A percentile compares a stretch with the other conserved stretches of the same genome.
These are phyloP conservation scores for Drosophila watanabei DNA, from an alignment of 1,140 invertebrate species.

Conservation along the genomic window DNA sequence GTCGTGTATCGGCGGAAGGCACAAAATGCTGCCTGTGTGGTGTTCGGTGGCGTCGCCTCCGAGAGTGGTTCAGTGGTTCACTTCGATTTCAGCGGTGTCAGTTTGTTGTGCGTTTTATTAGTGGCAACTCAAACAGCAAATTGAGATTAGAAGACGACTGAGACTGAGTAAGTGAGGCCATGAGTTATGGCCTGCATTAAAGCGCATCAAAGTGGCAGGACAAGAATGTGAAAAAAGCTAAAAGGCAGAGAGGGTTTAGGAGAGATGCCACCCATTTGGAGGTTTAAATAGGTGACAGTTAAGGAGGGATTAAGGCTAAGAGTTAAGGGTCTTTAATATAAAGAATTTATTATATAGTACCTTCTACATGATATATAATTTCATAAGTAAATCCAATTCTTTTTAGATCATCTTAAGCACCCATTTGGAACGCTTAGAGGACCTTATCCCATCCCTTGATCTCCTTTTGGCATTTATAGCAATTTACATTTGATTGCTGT, in stretches of 20 bases:
- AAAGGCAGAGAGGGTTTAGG: neutral
- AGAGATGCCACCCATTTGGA: constrained; percentile 27
- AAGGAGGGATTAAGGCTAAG: neutral
- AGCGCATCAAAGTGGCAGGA: constrained; percentile 41
- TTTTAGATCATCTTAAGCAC: constrained; percentile 26
- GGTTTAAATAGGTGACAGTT: constrained; percentile 14
- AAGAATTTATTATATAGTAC: neutral
- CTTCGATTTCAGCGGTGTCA: constrained; percentile 39
- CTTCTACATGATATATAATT: neutral
- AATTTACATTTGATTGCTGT: constrained; percentile 50
- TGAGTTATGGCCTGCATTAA: constrained; percentile 78
- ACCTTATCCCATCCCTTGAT: constrained; percentile 11
- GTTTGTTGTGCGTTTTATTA: constrained; percentile 70
- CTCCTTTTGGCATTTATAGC: constrained; percentile 6
- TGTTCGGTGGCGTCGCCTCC: constrained; percentile 6
- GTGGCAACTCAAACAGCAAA: constrained; percentile 71
- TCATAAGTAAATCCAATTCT: neutral
- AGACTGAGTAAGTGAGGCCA: constrained; percentile 45
- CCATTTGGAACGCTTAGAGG: constrained; percentile 32
- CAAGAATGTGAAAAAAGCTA: constrained; percentile 16
- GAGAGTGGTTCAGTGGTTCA: constrained; percentile 35
- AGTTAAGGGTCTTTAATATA: too few relatives aligned
- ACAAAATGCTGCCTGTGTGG: constrained; percentile 51
- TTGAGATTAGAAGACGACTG: constrained; percentile 65
- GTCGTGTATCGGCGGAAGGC: constrained; percentile 32